Evolutionary conservation across 2,113 vertebrate species (phyloP).

Genomic region (Synchiropus splendidus): DNA sequence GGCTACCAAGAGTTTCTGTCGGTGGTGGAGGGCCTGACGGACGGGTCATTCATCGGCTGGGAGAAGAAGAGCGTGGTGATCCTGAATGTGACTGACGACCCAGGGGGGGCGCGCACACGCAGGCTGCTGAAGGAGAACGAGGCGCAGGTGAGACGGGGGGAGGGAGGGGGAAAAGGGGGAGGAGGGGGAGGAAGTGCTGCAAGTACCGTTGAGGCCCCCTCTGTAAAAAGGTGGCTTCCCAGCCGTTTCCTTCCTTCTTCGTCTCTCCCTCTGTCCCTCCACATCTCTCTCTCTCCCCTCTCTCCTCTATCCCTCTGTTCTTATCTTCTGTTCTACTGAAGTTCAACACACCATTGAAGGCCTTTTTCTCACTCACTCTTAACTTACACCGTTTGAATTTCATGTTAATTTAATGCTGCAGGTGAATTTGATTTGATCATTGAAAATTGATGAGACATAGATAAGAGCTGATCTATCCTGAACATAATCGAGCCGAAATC

Average conservation of each 20-base stretch:
- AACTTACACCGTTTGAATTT: too few relatives aligned
- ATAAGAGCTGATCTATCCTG: too few relatives aligned
- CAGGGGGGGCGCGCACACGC: slow-evolving; percentile 71
- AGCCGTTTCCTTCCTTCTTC: slow-evolving; percentile 60
- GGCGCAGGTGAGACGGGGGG: slow-evolving; percentile 77
- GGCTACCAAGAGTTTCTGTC: slow-evolving; percentile 87
- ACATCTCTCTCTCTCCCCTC: slow-evolving; percentile 54
- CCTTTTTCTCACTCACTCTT: too few relatives aligned
- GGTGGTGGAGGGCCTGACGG: slow-evolving; percentile 85
- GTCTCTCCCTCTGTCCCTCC: slow-evolving; percentile 58
- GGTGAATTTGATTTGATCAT: too few relatives aligned
- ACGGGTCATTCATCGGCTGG: slow-evolving; percentile 92
- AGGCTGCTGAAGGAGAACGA: slow-evolving; percentile 83
- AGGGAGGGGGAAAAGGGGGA: slow-evolving; percentile 47
- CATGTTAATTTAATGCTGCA: too few relatives aligned
- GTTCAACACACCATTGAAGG: too few relatives aligned
- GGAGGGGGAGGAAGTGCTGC: slow-evolving; percentile 55
- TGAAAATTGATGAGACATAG: too few relatives aligned
- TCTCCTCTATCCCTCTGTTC: slow-evolving; percentile 63
- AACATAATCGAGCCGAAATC: too few relatives aligned
- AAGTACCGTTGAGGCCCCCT: slow-evolving; percentile 32
- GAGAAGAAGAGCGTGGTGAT: slow-evolving; percentile 88
- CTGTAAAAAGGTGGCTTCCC: slow-evolving; percentile 43
- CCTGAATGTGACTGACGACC: slow-evolving; percentile 81
- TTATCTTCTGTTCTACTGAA: slow-evolving; percentile 33